Conservation (phyloP, 2,113 vertebrate genomes). For the Bubo scandiacus region DNA sequence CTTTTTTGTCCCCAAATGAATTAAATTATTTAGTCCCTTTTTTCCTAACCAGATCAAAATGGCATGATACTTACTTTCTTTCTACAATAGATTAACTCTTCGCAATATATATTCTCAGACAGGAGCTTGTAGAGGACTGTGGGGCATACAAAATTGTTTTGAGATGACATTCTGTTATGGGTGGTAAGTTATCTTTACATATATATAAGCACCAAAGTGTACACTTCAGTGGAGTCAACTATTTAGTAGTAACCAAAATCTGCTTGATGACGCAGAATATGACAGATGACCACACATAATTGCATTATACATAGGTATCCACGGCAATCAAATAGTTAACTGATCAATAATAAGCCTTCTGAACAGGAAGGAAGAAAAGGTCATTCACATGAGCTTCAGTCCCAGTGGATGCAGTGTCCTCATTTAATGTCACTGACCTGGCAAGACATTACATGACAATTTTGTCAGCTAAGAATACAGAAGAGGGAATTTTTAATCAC, state of each 20-base stretch:
- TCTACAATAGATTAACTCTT: background rate
- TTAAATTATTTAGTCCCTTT: background rate
- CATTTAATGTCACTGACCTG: constrained; percentile 20
- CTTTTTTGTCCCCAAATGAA: background rate
- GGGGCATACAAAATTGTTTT: background rate
- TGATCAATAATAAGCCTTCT: constrained; percentile 19
- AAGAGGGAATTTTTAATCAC: background rate
- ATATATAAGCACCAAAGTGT: background rate
- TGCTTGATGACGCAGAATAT: background rate
- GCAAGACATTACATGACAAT: background rate
- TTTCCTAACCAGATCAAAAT: background rate
- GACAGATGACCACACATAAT: background rate
- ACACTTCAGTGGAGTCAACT: background rate
- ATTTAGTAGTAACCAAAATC: constrained; percentile 3
- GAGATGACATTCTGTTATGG: background rate
- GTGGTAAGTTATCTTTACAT: background rate
- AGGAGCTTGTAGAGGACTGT: background rate
- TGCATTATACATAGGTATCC: constrained; percentile 2
- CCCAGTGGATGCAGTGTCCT: background rate
- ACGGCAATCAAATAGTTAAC: constrained; percentile 58
- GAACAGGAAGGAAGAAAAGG: constrained; percentile 14
- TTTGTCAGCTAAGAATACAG: background rate
- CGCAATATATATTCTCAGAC: background rate
- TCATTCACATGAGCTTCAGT: constrained; percentile 2
- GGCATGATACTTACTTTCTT: background rate